phyloP scores from a whole-genome alignment of 2,113 vertebrate genomes.

The Deroptyus accipitrinus region DNA sequence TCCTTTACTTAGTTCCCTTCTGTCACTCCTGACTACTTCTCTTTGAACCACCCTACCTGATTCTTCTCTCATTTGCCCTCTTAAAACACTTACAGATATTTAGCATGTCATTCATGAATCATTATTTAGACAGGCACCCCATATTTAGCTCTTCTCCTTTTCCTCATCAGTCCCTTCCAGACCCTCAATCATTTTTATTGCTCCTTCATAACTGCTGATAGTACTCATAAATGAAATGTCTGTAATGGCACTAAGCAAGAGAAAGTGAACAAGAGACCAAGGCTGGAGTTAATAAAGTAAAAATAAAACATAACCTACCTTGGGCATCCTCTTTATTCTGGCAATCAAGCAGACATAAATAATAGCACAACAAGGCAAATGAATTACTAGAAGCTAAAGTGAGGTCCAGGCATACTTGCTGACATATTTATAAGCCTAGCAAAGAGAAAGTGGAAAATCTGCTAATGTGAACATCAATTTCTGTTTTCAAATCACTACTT shows the following conservation, averaged over 20 bases:
- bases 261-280: conserved; percentile 16
- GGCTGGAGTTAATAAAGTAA: conserved; percentile 29
- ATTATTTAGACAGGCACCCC: conserved; percentile 32
- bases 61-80: neutral
- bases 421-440: neutral
- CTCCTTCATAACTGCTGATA: conserved; percentile 43
- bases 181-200: conserved; percentile 53
- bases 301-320: conserved; percentile 27
- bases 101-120: neutral
- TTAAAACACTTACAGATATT: conserved; percentile 29
- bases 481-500: neutral
- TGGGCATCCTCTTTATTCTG: conserved; percentile 9
- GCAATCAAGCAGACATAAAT: conserved; percentile 13
- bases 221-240: conserved; percentile 40
- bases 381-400: neutral
- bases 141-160: conserved; percentile 35
- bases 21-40: neutral
- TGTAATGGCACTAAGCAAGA: conserved; percentile 17
- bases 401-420: neutral
- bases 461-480: neutral
- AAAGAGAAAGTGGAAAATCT: neutral
- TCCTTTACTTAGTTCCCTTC: neutral
- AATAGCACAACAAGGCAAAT: conserved; percentile 1
- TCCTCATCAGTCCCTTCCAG: conserved; percentile 20
- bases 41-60: neutral